Evolutionary conservation across 2,113 vertebrate genomes (phyloP), one percentile per base, ranked within the genome.

Genomic region (Bujurquina vittata): DNA sequence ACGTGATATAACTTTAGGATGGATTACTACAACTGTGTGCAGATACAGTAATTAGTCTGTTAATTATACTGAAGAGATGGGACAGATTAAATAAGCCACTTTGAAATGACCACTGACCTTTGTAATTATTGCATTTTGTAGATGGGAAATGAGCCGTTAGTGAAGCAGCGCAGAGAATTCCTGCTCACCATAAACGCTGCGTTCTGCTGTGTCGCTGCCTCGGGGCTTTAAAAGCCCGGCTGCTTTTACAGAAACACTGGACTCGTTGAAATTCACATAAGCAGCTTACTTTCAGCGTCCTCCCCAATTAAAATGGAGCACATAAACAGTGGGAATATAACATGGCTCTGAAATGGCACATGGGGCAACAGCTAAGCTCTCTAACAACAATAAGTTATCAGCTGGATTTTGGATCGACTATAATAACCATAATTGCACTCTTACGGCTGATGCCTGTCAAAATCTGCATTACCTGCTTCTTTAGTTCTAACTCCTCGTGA

Each of bases 401-500:
- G 55, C 57, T 82, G 57, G 4, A 79, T 73, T 72, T 56, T 75
- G 57, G 31, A 61, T 10, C 4, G n/a, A 37, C 26, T 52, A 15
- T 14, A 57, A 75, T 37, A 59, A 78, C 49, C 35, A 49, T 86
- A 75, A 61, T 23, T 81, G 52, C 37, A 60, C 35, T 33, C 7
- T 37, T 49, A 29, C 37, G 26, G 29, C 31, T 35, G 54, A 43
- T 60, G 37, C 78, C 55, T 60, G 55, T 75, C 58, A 79, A 65
- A 81, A 75, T 75, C 18, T 54, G 43, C 4, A 63, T 82, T 83
- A 99, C 98, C 97, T 95, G 98, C 97, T 96, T 99, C 98, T 3
- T 97, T 98, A 33, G 97, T 99, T 84, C 98, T 95, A 56, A 99
- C 96, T 67, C 96, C 91, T 85, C 97, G 93, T 0, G 98, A 99